These are phyloP conservation scores for Anaspis maculata DNA, from an alignment of 2,888 invertebrate species.

Conservation along the genomic window DNA sequence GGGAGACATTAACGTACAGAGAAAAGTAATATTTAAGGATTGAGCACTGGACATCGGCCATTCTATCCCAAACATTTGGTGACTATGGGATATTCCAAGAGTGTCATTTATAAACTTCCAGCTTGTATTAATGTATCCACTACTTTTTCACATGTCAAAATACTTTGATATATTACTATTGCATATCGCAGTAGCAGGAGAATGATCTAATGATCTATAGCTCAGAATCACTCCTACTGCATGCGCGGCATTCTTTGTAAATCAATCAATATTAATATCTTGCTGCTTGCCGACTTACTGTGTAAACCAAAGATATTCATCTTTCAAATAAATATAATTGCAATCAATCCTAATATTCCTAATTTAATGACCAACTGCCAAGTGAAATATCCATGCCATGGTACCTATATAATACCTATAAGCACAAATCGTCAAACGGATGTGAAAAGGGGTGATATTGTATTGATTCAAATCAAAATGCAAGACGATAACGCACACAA, in stretches of 20 bases:
- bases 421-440: too few relatives aligned
- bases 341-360: too few relatives aligned
- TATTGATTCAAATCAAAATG: too few relatives aligned
- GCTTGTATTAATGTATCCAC: conserved; percentile 31
- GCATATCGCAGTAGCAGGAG: conserved; percentile 33
- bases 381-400: too few relatives aligned
- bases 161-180: conserved; percentile 34
- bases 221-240: conserved; percentile 26
- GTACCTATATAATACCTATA: too few relatives aligned
- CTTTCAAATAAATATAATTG: conserved; percentile 2
- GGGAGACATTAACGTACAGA: conserved; percentile 5
- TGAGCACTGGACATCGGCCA: conserved; percentile 13
- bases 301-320: conserved; percentile 6
- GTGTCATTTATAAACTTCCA: conserved; percentile 31
- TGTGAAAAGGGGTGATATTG: too few relatives aligned
- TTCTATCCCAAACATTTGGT: conserved; percentile 22
- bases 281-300: conserved; percentile 13
- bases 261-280: conserved; percentile 21
- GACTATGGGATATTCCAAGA: conserved; percentile 16
- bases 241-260: conserved; percentile 21
- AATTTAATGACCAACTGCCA: too few relatives aligned
- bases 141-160: conserved; percentile 35
- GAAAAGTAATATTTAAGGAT: conserved; percentile 13
- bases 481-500: too few relatives aligned
- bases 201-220: conserved; percentile 33